phyloP scores from a whole-genome alignment of 1,140 invertebrate species.

The Ditylenchus dipsaci region DNA sequence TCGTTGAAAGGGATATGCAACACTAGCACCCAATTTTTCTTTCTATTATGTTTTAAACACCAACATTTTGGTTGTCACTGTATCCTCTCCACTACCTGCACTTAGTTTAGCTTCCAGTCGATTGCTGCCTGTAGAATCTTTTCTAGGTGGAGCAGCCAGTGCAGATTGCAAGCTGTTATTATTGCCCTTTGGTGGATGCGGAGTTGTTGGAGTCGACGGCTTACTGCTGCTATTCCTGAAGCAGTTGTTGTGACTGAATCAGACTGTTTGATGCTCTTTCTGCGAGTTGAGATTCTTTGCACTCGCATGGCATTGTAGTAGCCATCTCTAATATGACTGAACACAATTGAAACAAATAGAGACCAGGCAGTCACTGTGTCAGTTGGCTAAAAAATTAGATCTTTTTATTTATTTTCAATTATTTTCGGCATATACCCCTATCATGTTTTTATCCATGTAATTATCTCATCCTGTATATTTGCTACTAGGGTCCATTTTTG shows the following conservation, averaged over 20 bases:
- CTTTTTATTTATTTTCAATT: not conserved
- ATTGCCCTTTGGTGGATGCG: not conserved
- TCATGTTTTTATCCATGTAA: not conserved
- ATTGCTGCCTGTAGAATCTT: not conserved
- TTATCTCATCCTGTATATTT: not conserved
- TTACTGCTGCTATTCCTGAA: not conserved
- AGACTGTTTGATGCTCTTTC: not conserved
- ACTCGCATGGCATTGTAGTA: conserved; percentile 47
- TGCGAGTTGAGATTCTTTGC: conserved; percentile 45
- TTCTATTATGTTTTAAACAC: too few relatives aligned
- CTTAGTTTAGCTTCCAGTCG: not conserved
- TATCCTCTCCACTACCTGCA: too few relatives aligned
- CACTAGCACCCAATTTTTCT: too few relatives aligned
- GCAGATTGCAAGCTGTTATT: not conserved
- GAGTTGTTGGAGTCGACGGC: not conserved
- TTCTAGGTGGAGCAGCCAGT: not conserved
- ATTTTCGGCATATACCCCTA: not conserved
- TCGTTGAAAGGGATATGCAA: too few relatives aligned
- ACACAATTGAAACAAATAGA: conserved; percentile 52
- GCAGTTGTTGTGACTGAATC: not conserved
- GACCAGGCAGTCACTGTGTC: conserved; percentile 54
- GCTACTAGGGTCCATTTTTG: not conserved
- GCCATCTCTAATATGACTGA: conserved; percentile 40
- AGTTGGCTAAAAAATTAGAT: conserved; percentile 38
- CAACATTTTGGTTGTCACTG: too few relatives aligned